Evolutionary conservation across 1,140 invertebrate species (phyloP), one percentile per base, ranked within the genome.

Genomic region (Eupristina koningsbergeri): DNA sequence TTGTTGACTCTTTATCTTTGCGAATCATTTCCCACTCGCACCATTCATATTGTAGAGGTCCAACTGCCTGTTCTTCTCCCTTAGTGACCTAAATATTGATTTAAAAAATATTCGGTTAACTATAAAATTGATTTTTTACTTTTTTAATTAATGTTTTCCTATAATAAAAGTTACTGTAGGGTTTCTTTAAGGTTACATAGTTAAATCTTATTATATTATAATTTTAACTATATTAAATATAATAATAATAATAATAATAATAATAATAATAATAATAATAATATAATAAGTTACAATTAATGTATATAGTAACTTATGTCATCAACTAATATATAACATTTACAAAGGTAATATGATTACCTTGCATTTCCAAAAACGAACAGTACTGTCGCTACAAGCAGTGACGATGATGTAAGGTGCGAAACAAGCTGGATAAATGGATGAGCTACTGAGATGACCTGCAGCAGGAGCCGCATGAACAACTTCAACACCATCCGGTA

Each of bases 351-450:
- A 50, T 50, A 15, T 29, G 0, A 9, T 93, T 11, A 94, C 94
- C 86, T 96, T 94, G 90, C 97, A 98, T 86, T 95, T 96, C 97
- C 93, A 93, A 85, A 94, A 94, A 67, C 93, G 89, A 19, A 96
- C 93, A 31, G 96, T 94, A 83, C 96, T 97, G 89, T 98, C 98
- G 45, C 97, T 97, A 88, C 97, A 98, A 29, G 98, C 98, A 0
- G 98, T 99, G 0, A 97, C 96, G 73, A 99, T 94, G 73, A 98
- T 97, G 89, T 99, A 99, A 0, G 98, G 98, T 0, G 98, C 98
- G 90, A 98, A 96, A 92, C 98, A 99, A 64, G 98, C 98, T 31
- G 98, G 98, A 93, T 99, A 99, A 88, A 99, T 98, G 53, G 98
- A 98, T 1, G 98, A 98, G n/a, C 98, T 99, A 90, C 98, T 98